A percentile compares a stretch with the other conserved stretches of the same genome.
These are phyloP conservation scores for Platycnemis pennipes DNA, from an alignment of 2,888 invertebrate genomes.

Conservation along the genomic window DNA sequence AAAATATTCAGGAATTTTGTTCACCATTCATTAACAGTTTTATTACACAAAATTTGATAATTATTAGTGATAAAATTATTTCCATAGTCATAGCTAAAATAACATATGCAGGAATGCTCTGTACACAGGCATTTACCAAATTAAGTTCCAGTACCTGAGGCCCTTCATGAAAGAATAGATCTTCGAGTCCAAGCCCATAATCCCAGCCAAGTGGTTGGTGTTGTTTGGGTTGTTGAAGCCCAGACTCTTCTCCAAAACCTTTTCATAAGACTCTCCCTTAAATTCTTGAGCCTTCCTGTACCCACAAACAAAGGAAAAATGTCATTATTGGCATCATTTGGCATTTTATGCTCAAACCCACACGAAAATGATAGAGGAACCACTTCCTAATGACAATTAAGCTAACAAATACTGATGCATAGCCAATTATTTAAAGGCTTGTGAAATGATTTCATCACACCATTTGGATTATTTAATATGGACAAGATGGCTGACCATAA, in stretches of 20 bases:
- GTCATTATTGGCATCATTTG: background rate
- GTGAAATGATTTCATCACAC: background rate
- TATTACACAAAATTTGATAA: too few species aligned
- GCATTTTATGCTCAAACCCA: conserved; percentile 12
- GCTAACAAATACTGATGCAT: background rate
- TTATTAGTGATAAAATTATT: too few species aligned
- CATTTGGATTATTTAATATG: background rate
- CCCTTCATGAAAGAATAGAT: conserved; percentile 87
- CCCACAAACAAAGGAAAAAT: conserved; percentile 3
- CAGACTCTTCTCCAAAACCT: conserved; percentile 89
- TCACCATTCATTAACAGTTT: too few species aligned
- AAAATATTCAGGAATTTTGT: too few species aligned
- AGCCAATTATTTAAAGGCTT: background rate
- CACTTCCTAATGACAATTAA: background rate
- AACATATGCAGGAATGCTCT: too few species aligned
- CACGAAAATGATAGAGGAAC: background rate
- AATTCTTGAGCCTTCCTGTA: conserved; percentile 89
- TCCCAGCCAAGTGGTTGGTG: conserved; percentile 89
- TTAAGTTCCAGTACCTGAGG: conserved; percentile 81
- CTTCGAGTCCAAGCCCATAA: conserved; percentile 86
- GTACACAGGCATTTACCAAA: too few species aligned
- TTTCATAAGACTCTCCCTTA: conserved; percentile 90
- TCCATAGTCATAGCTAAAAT: too few species aligned
- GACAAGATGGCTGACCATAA: background rate
- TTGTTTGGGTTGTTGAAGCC: conserved; percentile 95